Conservation (phyloP, 2,888 invertebrate species). For the Ephialtes manifestator region DNA sequence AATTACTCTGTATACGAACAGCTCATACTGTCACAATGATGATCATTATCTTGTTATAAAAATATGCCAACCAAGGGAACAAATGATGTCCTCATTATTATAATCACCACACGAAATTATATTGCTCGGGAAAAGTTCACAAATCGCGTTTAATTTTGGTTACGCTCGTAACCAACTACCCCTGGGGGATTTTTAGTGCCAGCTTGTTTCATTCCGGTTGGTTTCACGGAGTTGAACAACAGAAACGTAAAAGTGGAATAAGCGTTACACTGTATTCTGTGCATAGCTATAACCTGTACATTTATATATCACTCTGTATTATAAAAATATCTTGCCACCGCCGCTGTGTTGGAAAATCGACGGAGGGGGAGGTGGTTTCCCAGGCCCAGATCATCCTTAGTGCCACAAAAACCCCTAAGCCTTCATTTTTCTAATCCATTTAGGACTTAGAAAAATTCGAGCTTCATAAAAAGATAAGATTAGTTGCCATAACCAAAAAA, state of each 20-base stretch:
- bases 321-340: too few species aligned
- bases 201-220: constrained; percentile 49
- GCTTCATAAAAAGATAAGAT: too few species aligned
- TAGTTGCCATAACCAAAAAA: too few species aligned
- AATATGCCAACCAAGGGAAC: constrained; percentile 16
- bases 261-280: constrained; percentile 21
- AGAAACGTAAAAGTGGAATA: background rate
- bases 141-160: constrained; percentile 48
- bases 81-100: constrained; percentile 37
- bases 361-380: too few species aligned
- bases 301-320: too few species aligned
- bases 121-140: constrained; percentile 52
- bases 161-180: constrained; percentile 32
- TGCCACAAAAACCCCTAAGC: too few species aligned
- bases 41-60: constrained; percentile 29
- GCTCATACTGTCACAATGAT: background rate
- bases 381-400: too few species aligned
- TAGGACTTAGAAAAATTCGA: too few species aligned
- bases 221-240: constrained; percentile 32
- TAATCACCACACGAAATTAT: constrained; percentile 54
- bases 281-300: background rate
- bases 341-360: too few species aligned
- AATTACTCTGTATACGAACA: background rate
- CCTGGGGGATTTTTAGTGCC: constrained; percentile 48
- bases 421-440: too few species aligned